Evolutionary conservation across 2,888 invertebrate species (phyloP), one percentile per base, ranked within the genome.

Genomic region (Platycheirus rosarum): DNA sequence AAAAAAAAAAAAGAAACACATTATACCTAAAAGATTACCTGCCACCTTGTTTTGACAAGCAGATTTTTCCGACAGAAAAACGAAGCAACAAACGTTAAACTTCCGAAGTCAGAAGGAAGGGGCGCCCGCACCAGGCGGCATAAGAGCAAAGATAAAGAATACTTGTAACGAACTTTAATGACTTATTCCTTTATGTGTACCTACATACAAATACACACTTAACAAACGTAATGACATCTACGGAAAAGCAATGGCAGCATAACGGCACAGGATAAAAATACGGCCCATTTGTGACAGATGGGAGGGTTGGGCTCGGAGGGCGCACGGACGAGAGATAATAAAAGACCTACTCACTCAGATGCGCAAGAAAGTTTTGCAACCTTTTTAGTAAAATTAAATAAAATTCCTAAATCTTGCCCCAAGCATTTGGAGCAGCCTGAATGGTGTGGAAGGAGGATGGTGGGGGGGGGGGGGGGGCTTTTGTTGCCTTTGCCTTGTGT

Each of bases 131-230:
- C 18, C 9, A 57, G 57, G 40, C 55, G 40, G 55, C 14, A 57
- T 68, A 71, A 66, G 23, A 62, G 66, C 71, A 66, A 53, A 76
- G 76, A 82, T 82, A 76, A 82, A 71, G 80, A 82, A 77, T 76
- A 82, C 80, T 76, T 77, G 71, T 71, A 62, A 65, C 66, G 70
- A 76, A 82, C 80, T 82, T 82, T 82, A 82, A 82, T 82, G 80
- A 76, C 76, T 82, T 82, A 82, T 75, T 80, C 76, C 76, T 76
- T 80, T 80, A 70, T 79, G 80, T 62, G 37, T 46, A 57, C 75
- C n/a, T n/a, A n/a, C n/a, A n/a, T 18, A 35, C 35, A 20, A 7
- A 29, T 42, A 60, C 44, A 60, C 65, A 60, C 76, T 77, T 63
- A 76, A 71, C 76, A 57, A 82, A 77, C 62, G 62, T 77, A 77